Percentiles rank a stretch among this genome's conserved stretches.
Evolutionary conservation across 2,113 vertebrate genomes (phyloP).

Genomic region (Pitta sordida): DNA sequence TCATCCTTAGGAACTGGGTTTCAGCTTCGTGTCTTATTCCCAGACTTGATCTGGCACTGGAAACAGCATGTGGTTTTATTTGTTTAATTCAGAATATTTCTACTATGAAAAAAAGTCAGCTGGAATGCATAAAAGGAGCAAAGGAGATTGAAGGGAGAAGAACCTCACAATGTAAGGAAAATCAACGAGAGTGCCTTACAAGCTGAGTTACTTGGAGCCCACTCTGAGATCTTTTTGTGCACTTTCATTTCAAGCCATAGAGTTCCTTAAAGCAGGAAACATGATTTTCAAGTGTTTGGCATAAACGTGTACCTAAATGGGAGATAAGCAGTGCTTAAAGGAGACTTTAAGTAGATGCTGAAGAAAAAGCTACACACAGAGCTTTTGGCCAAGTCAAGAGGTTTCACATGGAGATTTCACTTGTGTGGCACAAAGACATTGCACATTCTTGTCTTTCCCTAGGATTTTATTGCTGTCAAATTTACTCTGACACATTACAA

Average conservation of each 20-base stretch:
- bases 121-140: not conserved
- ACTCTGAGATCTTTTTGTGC: not conserved
- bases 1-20: not conserved
- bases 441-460: not conserved
- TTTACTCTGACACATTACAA: not conserved
- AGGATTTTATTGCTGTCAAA: not conserved
- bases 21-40: not conserved
- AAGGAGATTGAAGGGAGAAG: not conserved
- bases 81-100: not conserved
- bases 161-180: not conserved
- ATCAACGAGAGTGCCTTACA: not conserved
- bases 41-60: not conserved
- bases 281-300: not conserved
- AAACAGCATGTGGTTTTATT: not conserved
- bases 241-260: not conserved
- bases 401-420: rapidly evolving
- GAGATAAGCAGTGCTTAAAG: not conserved
- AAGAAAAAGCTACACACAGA: not conserved
- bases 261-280: not conserved
- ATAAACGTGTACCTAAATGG: not conserved
- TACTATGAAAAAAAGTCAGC: not conserved
- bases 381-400: not conserved
- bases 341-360: not conserved
- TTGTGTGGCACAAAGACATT: not conserved
- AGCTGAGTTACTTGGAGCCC: not conserved